phyloP scores from a whole-genome alignment of 2,797 vertebrate species.

The Sarcoramphus papa region DNA sequence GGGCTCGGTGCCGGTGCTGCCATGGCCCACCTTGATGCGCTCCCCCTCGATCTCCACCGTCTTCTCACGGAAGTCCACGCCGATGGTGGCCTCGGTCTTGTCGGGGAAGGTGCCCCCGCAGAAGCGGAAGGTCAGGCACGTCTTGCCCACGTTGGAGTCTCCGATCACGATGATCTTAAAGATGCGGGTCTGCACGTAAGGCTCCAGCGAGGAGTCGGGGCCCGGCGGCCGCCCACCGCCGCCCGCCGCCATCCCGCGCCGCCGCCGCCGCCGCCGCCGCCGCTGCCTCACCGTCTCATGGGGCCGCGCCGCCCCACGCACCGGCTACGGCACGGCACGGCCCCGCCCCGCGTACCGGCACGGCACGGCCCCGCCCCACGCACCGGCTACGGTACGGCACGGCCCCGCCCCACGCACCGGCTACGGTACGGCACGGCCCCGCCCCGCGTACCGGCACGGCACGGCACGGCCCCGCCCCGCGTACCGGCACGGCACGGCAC shows the following conservation, averaged over 20 bases:
- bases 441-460: no score
- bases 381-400: neutral
- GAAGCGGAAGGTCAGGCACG: conserved; percentile 91
- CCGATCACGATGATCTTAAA: conserved; percentile 96
- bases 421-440: no score
- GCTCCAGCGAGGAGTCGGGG: conserved; percentile 64
- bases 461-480: neutral
- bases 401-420: neutral
- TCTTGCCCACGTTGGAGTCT: conserved; percentile 93
- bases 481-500: neutral
- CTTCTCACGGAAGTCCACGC: conserved; percentile 93
- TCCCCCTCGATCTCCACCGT: conserved; percentile 88
- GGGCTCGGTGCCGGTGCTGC: neutral
- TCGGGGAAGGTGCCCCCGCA: conserved; percentile 89
- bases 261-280: neutral
- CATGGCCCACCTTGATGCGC: conserved; percentile 85
- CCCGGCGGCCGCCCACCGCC: conserved; percentile 30
- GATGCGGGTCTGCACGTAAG: conserved; percentile 79
- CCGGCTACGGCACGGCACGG: neutral
- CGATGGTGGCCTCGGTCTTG: conserved; percentile 93
- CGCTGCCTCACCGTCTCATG: neutral
- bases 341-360: no score
- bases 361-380: no score
- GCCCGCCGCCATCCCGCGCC: conserved; percentile 17
- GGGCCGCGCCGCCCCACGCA: neutral